Percentiles rank a stretch among this genome's conserved stretches.
These are phyloP conservation scores for Nephotettix cincticeps DNA, from an alignment of 1,140 invertebrate genomes.

Conservation along the genomic window DNA sequence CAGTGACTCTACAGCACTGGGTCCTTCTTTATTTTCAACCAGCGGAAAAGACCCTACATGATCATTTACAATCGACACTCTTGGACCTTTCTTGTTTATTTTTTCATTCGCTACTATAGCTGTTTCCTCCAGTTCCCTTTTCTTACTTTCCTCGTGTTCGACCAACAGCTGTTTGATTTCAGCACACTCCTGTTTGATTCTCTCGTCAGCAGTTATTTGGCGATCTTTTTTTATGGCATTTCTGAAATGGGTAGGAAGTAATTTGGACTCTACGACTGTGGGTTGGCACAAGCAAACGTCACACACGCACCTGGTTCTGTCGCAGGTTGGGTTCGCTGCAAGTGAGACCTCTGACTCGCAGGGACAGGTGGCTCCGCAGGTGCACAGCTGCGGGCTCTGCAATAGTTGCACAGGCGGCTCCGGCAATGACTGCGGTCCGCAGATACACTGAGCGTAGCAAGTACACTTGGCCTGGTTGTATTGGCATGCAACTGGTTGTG, in stretches of 20 bases:
- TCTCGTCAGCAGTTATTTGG: background rate
- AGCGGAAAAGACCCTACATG: no score
- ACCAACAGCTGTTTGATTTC: background rate
- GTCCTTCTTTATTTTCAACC: no score
- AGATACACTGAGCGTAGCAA: background rate
- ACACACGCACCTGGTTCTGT: background rate
- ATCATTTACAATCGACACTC: no score
- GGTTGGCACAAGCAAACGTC: background rate
- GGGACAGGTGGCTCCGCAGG: background rate
- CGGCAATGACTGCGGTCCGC: background rate
- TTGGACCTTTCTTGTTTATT: background rate
- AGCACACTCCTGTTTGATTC: background rate
- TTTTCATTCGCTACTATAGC: background rate
- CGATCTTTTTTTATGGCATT: background rate
- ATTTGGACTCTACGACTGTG: no score
- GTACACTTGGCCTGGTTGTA: background rate
- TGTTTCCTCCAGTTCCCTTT: background rate
- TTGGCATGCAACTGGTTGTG: background rate
- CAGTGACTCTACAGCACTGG: no score
- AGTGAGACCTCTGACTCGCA: background rate
- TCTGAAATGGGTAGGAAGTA: background rate
- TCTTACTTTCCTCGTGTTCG: background rate
- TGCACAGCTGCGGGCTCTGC: background rate
- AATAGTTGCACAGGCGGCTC: background rate
- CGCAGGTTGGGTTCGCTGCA: background rate